Conservation (phyloP, 1,140 invertebrate species). For the Idris sp. region DNA sequence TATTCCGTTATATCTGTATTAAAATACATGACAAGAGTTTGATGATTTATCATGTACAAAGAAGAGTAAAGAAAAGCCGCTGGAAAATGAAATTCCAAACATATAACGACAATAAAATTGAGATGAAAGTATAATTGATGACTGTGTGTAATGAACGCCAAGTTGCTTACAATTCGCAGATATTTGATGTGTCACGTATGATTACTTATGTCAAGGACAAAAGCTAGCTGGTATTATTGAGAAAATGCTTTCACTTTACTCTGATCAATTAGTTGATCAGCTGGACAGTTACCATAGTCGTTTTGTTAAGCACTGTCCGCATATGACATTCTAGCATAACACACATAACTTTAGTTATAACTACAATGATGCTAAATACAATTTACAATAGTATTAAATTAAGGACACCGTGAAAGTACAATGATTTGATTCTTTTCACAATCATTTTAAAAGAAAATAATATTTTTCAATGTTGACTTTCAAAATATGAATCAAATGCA, state of each 20-base stretch:
- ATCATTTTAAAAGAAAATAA: too few species aligned
- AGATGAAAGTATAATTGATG: slow-evolving; percentile 36
- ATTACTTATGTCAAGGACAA: slow-evolving; percentile 58
- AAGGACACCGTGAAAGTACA: too few species aligned
- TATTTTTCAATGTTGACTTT: too few species aligned
- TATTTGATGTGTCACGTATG: slow-evolving; percentile 27
- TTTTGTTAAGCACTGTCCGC: slow-evolving; percentile 23
- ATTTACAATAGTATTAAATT: too few species aligned
- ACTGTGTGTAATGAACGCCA: slow-evolving; percentile 24
- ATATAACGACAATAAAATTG: slow-evolving; percentile 11
- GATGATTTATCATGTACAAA: too few species aligned
- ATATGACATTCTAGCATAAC: slow-evolving; percentile 40
- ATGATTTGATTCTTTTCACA: too few species aligned
- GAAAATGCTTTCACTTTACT: slow-evolving; percentile 53
- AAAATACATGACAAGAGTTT: too few species aligned
- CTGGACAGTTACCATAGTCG: slow-evolving; percentile 31
- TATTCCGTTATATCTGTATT: too few species aligned
- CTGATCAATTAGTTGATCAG: slow-evolving; percentile 45
- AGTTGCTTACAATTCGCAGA: slow-evolving; percentile 26
- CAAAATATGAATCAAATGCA: too few species aligned
- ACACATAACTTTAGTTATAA: slow-evolving; percentile 31
- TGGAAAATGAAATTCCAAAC: slow-evolving; percentile 16
- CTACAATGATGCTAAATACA: slow-evolving; percentile 30
- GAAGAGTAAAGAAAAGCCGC: slow-evolving; percentile 21
- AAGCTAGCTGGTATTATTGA: slow-evolving; percentile 47